phyloP scores from a whole-genome alignment of 2,888 invertebrate genomes.

The Sturmia bella region DNA sequence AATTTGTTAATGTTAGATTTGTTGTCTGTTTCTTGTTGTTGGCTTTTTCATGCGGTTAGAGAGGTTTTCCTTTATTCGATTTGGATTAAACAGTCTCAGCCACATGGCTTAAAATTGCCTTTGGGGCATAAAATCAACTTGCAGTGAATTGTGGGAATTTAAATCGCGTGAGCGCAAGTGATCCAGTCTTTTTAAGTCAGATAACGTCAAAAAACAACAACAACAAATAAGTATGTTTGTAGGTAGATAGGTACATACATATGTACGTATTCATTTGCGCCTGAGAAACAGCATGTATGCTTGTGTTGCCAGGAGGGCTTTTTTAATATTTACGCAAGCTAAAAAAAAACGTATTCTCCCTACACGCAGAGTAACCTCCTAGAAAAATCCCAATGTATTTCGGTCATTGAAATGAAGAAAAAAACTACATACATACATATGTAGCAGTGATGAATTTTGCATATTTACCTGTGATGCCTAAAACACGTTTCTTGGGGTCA shows the following conservation, averaged over 20 bases:
- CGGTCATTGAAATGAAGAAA: no score
- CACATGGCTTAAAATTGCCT: constrained; percentile 44
- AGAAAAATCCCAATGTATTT: no score
- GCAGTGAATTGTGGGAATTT: constrained; percentile 61
- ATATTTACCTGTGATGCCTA: no score
- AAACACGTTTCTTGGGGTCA: no score
- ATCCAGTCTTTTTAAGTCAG: constrained; percentile 40
- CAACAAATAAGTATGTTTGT: not conserved
- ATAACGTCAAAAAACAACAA: constrained; percentile 49
- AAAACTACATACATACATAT: no score
- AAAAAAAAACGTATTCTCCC: no score
- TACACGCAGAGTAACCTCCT: no score
- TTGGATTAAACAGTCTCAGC: constrained; percentile 49
- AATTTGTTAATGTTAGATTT: constrained; percentile 50
- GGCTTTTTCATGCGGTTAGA: constrained; percentile 34
- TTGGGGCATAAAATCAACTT: constrained; percentile 27
- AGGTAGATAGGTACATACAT: not conserved
- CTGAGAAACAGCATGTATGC: not conserved
- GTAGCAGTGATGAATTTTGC: no score
- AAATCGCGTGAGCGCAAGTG: constrained; percentile 63
- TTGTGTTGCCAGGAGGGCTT: no score
- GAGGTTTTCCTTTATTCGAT: constrained; percentile 43
- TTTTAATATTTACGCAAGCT: no score
- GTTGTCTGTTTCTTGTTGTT: constrained; percentile 15
- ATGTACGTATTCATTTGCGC: not conserved